phyloP scores from a whole-genome alignment of 2,888 invertebrate genomes.

The Plutella xylostella region DNA sequence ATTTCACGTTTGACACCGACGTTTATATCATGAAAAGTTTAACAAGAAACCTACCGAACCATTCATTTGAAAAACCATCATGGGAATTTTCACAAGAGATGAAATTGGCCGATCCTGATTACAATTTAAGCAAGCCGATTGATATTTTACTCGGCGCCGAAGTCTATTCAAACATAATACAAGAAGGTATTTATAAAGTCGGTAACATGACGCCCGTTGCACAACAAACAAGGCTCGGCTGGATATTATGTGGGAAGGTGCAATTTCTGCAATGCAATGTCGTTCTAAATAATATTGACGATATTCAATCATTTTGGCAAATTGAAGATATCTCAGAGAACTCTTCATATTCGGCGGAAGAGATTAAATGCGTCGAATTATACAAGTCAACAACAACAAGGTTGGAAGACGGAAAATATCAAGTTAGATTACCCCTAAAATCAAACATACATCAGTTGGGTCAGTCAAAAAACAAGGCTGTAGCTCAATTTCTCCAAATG shows the following conservation, averaged over 20 bases:
- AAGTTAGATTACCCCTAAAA: slow-evolving; percentile 3
- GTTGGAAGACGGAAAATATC: slow-evolving; percentile 7
- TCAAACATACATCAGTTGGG: slow-evolving; percentile 4
- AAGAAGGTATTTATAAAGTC: slow-evolving; percentile 10
- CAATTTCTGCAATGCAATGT: slow-evolving; percentile 16
- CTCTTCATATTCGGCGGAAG: no score
- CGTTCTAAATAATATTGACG: slow-evolving; percentile 11
- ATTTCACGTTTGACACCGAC: not conserved
- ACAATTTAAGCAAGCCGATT: slow-evolving; percentile 4
- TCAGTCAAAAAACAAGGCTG: slow-evolving; percentile 7
- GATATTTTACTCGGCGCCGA: slow-evolving; percentile 5
- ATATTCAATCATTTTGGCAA: slow-evolving; percentile 15
- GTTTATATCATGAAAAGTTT: not conserved
- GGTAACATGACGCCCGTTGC: slow-evolving; percentile 7
- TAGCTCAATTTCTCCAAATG: slow-evolving; percentile 8
- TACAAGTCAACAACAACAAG: not conserved
- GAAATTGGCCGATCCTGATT: slow-evolving; percentile 12
- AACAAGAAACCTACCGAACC: not conserved
- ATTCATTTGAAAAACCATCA: not conserved
- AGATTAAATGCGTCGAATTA: slow-evolving; percentile 6
- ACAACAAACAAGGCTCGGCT: slow-evolving; percentile 13
- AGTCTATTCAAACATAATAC: slow-evolving; percentile 10
- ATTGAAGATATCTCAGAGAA: slow-evolving; percentile 10
- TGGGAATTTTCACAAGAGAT: not conserved
- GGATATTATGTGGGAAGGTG: slow-evolving; percentile 11